A percentile compares a stretch with the other conserved stretches of the same genome.
Conservation (phyloP, 1,140 invertebrate genomes). For the Cotesia glomerata region DNA sequence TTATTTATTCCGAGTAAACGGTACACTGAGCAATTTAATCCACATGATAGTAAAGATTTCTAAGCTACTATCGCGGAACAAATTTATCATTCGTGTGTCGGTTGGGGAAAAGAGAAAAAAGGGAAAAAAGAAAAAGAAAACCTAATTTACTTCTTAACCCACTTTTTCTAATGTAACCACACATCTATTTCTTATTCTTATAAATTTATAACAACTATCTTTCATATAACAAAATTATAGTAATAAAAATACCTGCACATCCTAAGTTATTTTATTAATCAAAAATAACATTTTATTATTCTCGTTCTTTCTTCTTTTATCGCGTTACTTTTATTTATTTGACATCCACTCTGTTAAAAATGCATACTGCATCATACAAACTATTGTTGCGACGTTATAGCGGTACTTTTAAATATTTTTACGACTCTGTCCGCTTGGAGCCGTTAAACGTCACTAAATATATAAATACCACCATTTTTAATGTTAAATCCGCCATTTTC, state of each 20-base stretch:
- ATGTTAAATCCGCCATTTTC: no score
- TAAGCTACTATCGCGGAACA: constrained; percentile 10
- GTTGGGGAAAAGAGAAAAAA: constrained; percentile 2
- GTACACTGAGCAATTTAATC: constrained; percentile 9
- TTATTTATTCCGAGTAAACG: constrained; percentile 10
- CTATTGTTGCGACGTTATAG: constrained; percentile 22
- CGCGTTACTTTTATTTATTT: no score
- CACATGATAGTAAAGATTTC: constrained; percentile 6
- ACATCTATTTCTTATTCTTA: no score
- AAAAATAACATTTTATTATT: no score
- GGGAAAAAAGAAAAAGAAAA: background rate
- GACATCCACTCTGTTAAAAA: background rate
- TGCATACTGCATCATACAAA: background rate
- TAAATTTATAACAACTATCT: no score
- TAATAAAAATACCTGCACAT: no score
- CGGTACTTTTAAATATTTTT: constrained; percentile 22
- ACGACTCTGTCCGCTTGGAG: constrained; percentile 18
- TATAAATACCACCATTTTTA: background rate
- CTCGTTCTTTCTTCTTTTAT: no score
- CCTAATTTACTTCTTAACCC: background rate
- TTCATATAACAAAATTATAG: no score
- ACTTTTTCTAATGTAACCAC: background rate
- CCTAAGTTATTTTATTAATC: no score
- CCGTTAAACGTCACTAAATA: constrained; percentile 3
- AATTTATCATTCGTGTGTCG: background rate